Conservation (phyloP, 2,797 vertebrate genomes). For the Poeciliopsis gracilis region DNA sequence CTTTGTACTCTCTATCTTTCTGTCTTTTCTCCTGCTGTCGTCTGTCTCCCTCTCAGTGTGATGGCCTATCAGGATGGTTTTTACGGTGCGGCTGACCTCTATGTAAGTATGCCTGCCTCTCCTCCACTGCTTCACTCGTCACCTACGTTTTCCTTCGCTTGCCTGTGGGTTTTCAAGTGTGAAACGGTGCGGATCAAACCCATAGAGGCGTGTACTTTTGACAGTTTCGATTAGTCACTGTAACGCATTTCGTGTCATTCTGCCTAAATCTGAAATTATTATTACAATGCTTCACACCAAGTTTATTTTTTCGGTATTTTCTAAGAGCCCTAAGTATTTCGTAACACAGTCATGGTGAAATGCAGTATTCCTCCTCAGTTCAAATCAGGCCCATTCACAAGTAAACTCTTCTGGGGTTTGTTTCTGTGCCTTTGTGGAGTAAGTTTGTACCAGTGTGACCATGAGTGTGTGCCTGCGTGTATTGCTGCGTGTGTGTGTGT, state of each 20-base stretch:
- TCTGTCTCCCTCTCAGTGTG: conserved; percentile 89
- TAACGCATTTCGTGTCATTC: neutral
- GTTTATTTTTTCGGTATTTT: neutral
- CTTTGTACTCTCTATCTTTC: conserved; percentile 26
- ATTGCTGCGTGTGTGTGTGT: conserved; percentile 42
- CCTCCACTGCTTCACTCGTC: conserved; percentile 57
- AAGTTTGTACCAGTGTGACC: conserved; percentile 71
- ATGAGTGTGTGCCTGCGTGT: conserved; percentile 42
- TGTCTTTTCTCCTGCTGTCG: neutral
- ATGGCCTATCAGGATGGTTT: conserved; percentile 99
- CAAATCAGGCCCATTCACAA: conserved; percentile 51
- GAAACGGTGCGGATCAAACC: conserved; percentile 63
- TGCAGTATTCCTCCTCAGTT: conserved; percentile 7
- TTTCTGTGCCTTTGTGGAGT: conserved; percentile 70
- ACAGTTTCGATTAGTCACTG: conserved; percentile 33
- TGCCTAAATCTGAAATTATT: neutral
- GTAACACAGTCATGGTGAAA: neutral
- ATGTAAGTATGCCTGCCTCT: conserved; percentile 92
- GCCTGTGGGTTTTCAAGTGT: conserved; percentile 76
- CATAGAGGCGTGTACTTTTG: conserved; percentile 70
- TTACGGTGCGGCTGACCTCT: conserved; percentile 98
- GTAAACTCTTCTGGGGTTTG: conserved; percentile 77
- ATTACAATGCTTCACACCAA: neutral
- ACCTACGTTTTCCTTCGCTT: conserved; percentile 57
- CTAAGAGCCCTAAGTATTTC: neutral